Evolutionary conservation across 2,797 vertebrate species (phyloP).

Genomic region (Zonotrichia albicollis): DNA sequence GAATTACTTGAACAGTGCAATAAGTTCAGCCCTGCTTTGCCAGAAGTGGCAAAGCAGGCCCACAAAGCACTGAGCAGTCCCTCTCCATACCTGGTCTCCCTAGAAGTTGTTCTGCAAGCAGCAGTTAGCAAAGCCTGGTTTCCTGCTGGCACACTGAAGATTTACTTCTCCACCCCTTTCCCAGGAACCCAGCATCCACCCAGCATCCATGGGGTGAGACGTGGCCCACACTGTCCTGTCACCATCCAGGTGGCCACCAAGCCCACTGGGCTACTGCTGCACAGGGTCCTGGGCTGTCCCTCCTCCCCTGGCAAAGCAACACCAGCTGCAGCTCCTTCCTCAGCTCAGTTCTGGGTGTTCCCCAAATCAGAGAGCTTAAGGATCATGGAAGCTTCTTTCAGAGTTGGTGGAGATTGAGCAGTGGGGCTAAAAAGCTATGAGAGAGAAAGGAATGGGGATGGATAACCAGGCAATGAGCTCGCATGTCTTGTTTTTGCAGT

Average conservation of each 20-base stretch:
- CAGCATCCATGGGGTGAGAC: fast-evolving
- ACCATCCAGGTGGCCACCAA: neutral
- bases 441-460: neutral
- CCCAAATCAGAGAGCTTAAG: neutral
- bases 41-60: neutral
- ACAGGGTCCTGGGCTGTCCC: neutral
- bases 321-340: neutral
- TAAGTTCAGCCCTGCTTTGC: neutral
- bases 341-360: neutral
- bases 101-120: neutral
- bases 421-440: neutral
- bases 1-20: neutral
- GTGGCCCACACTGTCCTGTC: neutral
- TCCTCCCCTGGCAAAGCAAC: neutral
- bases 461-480: neutral
- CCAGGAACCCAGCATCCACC: fast-evolving
- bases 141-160: neutral
- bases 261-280: neutral
- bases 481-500: neutral
- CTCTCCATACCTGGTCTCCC: neutral
- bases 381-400: neutral
- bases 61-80: neutral
- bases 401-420: neutral
- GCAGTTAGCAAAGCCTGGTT: neutral
- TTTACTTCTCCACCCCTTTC: neutral